Conservation (phyloP, 2,113 vertebrate species). For the Dromas ardeola region DNA sequence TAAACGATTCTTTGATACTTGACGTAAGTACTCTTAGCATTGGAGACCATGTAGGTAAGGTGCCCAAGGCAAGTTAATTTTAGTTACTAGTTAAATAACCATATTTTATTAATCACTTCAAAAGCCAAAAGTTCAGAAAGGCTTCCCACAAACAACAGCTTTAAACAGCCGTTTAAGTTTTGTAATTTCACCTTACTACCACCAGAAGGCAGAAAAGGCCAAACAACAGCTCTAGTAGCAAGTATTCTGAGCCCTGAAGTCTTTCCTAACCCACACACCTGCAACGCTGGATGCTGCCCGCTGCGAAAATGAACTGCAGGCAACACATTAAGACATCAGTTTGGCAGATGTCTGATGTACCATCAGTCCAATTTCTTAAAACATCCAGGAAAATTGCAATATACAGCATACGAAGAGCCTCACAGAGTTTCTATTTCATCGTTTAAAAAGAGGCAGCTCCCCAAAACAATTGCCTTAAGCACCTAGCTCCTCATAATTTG, state of each 20-base stretch:
- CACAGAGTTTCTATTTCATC: neutral
- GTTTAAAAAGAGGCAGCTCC: neutral
- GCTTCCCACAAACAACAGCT: neutral
- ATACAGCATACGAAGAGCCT: neutral
- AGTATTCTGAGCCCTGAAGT: fast-evolving
- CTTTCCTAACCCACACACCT: fast-evolving
- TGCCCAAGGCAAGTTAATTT: neutral
- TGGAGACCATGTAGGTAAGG: neutral
- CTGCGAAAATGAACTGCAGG: neutral
- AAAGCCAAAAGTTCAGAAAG: neutral
- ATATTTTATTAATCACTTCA: neutral
- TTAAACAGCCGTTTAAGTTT: fast-evolving
- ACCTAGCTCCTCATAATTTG: neutral
- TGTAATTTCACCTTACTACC: neutral
- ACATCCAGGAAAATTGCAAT: neutral
- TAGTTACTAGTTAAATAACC: neutral
- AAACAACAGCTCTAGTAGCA: neutral
- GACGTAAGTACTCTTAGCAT: neutral
- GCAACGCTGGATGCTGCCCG: fast-evolving
- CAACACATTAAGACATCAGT: neutral
- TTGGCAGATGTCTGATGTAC: neutral
- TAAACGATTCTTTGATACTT: neutral
- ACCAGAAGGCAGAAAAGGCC: conserved; percentile 35
- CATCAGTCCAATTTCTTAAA: neutral
- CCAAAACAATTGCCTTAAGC: neutral